Evolutionary conservation across 2,113 vertebrate species (phyloP).

Genomic region (Macrotus californicus): DNA sequence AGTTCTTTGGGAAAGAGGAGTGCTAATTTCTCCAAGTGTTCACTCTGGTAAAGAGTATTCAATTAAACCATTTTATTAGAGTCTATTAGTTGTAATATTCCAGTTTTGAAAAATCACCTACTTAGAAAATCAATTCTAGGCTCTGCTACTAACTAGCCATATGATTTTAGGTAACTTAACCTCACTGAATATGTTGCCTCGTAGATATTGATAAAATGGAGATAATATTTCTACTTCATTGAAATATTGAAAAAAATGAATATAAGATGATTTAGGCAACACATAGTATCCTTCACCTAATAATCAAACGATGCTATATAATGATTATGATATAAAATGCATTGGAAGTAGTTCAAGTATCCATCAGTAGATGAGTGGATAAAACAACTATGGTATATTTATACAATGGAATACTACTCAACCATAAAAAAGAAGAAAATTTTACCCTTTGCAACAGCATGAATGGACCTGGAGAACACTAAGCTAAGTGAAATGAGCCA

Average conservation of each 20-base stretch:
- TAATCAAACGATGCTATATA: background rate
- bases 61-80: background rate
- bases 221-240: background rate
- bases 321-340: background rate
- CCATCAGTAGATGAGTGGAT: too few relatives aligned
- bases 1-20: background rate
- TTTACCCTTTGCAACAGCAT: too few relatives aligned
- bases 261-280: background rate
- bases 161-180: background rate
- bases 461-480: too few relatives aligned
- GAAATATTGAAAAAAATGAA: background rate
- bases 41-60: background rate
- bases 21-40: background rate
- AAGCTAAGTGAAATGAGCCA: too few relatives aligned
- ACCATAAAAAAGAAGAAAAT: too few relatives aligned
- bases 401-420: too few relatives aligned
- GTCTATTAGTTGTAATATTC: background rate
- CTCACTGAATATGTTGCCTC: background rate
- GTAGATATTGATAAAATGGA: background rate
- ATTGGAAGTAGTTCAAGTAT: too few relatives aligned
- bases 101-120: background rate
- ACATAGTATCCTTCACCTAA: background rate
- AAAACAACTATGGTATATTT: too few relatives aligned
- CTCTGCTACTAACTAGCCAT: background rate
- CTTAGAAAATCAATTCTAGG: background rate